Conservation (phyloP, 2,888 invertebrate species). For the Cheilosia grossa region DNA sequence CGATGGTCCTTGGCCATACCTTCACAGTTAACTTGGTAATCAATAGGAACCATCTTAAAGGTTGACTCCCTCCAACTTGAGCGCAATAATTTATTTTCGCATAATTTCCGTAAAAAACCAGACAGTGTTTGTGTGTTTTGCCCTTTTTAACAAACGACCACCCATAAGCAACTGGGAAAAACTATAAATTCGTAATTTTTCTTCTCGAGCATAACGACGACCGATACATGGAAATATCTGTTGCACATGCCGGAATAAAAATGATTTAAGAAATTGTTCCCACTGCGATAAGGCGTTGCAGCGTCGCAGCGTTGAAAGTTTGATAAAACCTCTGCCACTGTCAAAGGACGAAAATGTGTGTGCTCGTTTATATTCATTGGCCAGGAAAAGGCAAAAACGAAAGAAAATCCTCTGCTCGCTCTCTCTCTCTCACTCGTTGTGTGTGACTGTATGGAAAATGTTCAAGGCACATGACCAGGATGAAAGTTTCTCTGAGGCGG, state of each 20-base stretch:
- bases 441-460: constrained; percentile 27
- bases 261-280: constrained; percentile 16
- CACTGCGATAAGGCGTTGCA: background rate
- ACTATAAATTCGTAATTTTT: constrained; percentile 13
- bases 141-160: constrained; percentile 4
- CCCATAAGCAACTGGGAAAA: constrained; percentile 3
- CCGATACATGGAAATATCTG: constrained; percentile 29
- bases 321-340: constrained; percentile 16
- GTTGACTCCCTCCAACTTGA: constrained; percentile 7
- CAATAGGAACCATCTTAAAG: constrained; percentile 8
- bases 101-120: constrained; percentile 1
- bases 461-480: constrained; percentile 58
- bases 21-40: constrained; percentile 3
- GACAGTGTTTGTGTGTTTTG: background rate
- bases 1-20: background rate
- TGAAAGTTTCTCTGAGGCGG: constrained; percentile 40
- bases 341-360: constrained; percentile 5
- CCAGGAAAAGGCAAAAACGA: constrained; percentile 14
- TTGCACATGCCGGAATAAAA: constrained; percentile 27
- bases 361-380: constrained; percentile 50
- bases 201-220: constrained; percentile 15
- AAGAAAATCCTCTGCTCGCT: background rate
- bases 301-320: background rate
- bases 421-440: too few relatives aligned
- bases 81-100: constrained; percentile 3